Evolutionary conservation across 1,140 invertebrate genomes (phyloP).

Genomic region (Daktulosphaira vitifoliae): DNA sequence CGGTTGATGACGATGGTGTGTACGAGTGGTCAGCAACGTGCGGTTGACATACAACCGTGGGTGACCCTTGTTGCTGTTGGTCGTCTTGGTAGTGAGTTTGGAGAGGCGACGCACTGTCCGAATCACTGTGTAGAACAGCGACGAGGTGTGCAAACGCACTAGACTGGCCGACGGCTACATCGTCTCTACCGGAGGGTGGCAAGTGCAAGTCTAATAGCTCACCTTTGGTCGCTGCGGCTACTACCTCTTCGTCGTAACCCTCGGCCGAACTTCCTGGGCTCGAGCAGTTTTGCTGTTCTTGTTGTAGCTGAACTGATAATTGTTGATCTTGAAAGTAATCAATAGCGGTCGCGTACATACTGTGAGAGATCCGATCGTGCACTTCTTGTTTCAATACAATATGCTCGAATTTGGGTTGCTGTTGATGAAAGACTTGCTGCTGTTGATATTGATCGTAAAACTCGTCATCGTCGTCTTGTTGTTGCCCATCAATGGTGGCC

Average conservation of each 20-base stretch:
- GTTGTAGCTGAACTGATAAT: slow-evolving; percentile 6
- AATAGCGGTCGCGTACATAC: not conserved
- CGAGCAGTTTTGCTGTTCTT: slow-evolving; percentile 6
- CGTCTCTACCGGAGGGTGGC: not conserved
- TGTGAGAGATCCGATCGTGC: not conserved
- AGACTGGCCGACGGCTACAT: not conserved
- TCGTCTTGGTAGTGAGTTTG: not conserved
- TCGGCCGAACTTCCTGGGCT: slow-evolving; percentile 16
- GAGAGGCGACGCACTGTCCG: slow-evolving; percentile 8
- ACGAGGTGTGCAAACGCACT: slow-evolving; percentile 19
- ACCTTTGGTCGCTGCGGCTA: not conserved
- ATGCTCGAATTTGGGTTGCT: slow-evolving; percentile 8
- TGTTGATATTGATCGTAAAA: slow-evolving; percentile 15
- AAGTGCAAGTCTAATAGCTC: slow-evolving; percentile 5
- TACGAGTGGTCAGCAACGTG: slow-evolving; percentile 28
- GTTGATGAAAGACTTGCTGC: not conserved
- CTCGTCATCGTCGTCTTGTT: slow-evolving; percentile 13
- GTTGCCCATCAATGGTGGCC: not conserved
- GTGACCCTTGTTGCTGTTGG: not conserved
- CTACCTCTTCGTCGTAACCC: slow-evolving; percentile 15
- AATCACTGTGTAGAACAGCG: slow-evolving; percentile 10
- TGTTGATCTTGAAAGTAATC: slow-evolving; percentile 8
- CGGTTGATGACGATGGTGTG: not conserved
- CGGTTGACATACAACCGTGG: not conserved
- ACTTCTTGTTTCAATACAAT: slow-evolving; percentile 17